Evolutionary conservation across 2,888 invertebrate species (phyloP), one percentile per base, ranked within the genome.

Genomic region (Crepidodera aurea): DNA sequence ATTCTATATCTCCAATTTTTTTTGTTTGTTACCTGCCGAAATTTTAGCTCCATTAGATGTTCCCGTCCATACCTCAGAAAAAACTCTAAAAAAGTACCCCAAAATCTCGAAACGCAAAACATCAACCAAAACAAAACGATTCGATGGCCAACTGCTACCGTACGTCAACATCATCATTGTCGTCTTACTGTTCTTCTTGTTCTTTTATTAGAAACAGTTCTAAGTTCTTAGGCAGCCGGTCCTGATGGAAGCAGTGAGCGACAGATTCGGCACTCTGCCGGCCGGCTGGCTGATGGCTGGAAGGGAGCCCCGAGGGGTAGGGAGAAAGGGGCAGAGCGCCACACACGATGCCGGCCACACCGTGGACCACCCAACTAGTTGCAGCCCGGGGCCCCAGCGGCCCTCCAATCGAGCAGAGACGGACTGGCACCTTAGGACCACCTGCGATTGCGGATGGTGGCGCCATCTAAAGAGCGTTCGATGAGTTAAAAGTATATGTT

Each of bases 291-390:
- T 44, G 54, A 39, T 39, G 60, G 64, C 64, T 60, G 53, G 61
- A 65, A 57, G 65, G 69, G 60, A 62, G 64, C 54, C 60, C 58
- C 55, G 63, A 53, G 53, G 69, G 61, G 68, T 62, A 64, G 66
- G 64, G 70, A 63, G 65, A 61, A 65, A 69, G 69, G 68, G 64
- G 60, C 64, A 27, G 60, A 71, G 73, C 72, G 78, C 81, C 81
- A 81, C 81, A 81, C 81, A 81, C 81, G 81, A 78, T 71, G 81
- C 76, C 78, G 79, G 79, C 81, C 79, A 77, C 79, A 78, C 79
- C 77, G 79, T 65, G 78, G 80, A 80, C 80, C 80, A 80, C 80
- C 80, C 80, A 80, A 73, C 72, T 70, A 57, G 76, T 75, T 70
- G 67, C 72, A 73, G 70, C 72, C 73, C 71, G 64, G 70, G 73